Conservation (phyloP, 2,113 vertebrate species). For the Platysternon megacephalum region DNA sequence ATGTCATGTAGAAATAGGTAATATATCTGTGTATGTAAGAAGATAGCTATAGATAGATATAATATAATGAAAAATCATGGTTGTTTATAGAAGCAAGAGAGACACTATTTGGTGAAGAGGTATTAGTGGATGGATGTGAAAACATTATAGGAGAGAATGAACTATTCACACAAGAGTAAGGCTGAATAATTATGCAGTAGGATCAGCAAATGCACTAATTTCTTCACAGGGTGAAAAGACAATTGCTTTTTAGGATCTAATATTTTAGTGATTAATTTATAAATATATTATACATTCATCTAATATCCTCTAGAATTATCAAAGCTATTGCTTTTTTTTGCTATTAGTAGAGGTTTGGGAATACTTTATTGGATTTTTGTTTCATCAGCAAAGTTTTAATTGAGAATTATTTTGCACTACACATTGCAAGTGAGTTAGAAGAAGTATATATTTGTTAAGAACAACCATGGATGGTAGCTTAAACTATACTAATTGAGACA, state of each 20-base stretch:
- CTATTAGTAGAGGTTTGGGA: not conserved
- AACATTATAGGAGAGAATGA: not conserved
- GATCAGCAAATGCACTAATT: constrained; percentile 13
- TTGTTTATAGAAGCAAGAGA: not conserved
- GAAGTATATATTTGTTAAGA: not conserved
- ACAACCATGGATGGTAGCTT: not conserved
- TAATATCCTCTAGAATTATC: not conserved
- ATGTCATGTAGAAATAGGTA: not conserved
- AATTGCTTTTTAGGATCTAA: not conserved
- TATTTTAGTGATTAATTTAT: constrained; percentile 24
- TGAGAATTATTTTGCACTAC: not conserved
- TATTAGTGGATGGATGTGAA: not conserved
- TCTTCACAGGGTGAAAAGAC: not conserved
- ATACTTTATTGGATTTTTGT: not conserved
- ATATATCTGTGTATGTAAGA: not conserved
- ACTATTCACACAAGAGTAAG: constrained; percentile 15
- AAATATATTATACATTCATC: not conserved
- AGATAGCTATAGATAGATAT: not conserved
- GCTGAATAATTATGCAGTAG: constrained; percentile 22
- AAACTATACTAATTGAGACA: not conserved
- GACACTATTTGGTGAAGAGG: not conserved
- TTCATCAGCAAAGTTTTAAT: not conserved
- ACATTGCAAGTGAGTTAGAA: not conserved
- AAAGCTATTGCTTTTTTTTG: not conserved
- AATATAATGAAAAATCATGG: not conserved